Evolutionary conservation across 2,113 vertebrate species (phyloP).

Genomic region (Sitta europaea): DNA sequence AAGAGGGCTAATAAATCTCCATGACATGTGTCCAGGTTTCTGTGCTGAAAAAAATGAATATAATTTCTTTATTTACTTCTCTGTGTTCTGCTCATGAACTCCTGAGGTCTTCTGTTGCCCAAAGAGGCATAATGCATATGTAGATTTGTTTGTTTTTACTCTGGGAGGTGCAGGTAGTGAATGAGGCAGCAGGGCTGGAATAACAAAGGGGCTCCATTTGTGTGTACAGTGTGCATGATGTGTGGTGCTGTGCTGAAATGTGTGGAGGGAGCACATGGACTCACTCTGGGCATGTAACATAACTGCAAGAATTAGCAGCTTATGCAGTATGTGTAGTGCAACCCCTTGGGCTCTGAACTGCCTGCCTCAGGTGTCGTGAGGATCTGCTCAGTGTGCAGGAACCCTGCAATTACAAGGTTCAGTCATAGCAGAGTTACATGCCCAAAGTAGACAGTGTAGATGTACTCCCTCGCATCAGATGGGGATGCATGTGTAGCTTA

Average conservation of each 20-base stretch:
- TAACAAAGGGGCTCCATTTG: background rate
- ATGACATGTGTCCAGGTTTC: background rate
- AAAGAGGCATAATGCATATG: background rate
- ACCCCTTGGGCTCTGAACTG: background rate
- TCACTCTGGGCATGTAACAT: accelerated
- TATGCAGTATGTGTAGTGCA: background rate
- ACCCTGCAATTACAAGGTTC: background rate
- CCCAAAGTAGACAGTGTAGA: background rate
- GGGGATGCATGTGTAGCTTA: background rate
- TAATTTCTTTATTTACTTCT: background rate
- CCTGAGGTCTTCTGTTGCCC: background rate
- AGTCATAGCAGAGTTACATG: background rate
- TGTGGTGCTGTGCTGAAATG: background rate
- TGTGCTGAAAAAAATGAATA: background rate
- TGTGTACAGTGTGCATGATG: accelerated
- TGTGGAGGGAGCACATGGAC: background rate
- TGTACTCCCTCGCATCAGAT: background rate
- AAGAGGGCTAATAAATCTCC: background rate
- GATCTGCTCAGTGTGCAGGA: background rate
- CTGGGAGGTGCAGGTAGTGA: background rate
- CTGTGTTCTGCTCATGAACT: background rate
- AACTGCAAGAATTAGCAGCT: background rate
- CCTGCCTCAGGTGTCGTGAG: background rate
- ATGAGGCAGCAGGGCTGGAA: background rate
- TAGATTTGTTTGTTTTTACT: background rate